Percentiles rank a stretch among this genome's conserved stretches.
Conservation (phyloP, 2,113 vertebrate species). For the Campylomormyrus numenius region DNA sequence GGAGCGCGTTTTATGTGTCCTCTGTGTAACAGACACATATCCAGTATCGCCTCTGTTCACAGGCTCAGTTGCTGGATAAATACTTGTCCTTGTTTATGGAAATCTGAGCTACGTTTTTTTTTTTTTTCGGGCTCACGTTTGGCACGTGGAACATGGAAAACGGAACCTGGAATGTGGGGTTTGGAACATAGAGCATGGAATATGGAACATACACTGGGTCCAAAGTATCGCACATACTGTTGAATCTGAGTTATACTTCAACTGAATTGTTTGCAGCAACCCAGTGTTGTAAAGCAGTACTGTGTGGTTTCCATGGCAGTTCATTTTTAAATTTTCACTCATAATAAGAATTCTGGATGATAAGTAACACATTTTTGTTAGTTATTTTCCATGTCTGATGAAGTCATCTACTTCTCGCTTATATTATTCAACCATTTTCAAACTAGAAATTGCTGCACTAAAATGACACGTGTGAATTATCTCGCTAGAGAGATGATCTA, state of each 20-base stretch:
- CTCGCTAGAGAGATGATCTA: neutral
- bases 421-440: neutral
- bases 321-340: neutral
- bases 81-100: slow-evolving; percentile 35
- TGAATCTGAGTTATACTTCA: neutral
- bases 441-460: neutral
- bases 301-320: neutral
- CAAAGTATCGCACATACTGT: neutral
- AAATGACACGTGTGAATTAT: neutral
- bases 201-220: neutral
- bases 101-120: slow-evolving; percentile 30
- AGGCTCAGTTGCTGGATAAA: slow-evolving; percentile 34
- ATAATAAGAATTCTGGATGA: neutral
- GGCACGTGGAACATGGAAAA: neutral
- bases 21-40: slow-evolving; percentile 30
- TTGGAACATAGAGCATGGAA: neutral
- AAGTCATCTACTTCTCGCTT: neutral
- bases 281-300: neutral
- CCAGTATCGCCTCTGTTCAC: neutral
- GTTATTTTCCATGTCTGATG: neutral
- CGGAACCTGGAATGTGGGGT: neutral
- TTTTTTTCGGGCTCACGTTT: neutral
- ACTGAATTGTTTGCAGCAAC: neutral
- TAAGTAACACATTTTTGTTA: neutral
- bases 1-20: slow-evolving; percentile 29